A percentile compares a stretch with the other conserved stretches of the same genome.
Evolutionary conservation across 2,888 invertebrate genomes (phyloP).

Genomic region (Lottia gigantea): DNA sequence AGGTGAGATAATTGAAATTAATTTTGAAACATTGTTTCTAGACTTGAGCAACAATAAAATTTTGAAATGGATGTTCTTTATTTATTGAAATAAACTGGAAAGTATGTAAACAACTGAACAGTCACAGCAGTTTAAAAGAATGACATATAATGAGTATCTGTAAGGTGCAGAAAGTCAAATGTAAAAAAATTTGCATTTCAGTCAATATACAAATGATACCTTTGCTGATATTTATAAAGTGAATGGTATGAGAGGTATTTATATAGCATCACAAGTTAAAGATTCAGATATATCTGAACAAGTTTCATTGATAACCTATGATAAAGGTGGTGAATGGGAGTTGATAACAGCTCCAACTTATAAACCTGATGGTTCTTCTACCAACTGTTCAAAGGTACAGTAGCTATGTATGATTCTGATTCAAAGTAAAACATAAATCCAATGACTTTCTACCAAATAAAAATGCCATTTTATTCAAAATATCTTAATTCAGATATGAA

Average conservation of each 20-base stretch:
- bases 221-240: constrained; percentile 91
- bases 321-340: constrained; percentile 88
- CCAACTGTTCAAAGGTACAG: constrained; percentile 74
- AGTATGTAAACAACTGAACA: too few relatives aligned
- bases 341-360: constrained; percentile 78
- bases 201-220: constrained; percentile 74
- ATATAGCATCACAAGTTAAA: constrained; percentile 84
- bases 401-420: neutral
- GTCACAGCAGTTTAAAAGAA: too few relatives aligned
- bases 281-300: constrained; percentile 77
- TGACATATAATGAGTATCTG: too few relatives aligned
- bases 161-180: too few relatives aligned
- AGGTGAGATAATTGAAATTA: constrained; percentile 73
- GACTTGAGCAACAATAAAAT: too few relatives aligned
- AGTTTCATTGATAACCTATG: constrained; percentile 83
- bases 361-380: constrained; percentile 76
- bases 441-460: too few relatives aligned
- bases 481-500: too few relatives aligned
- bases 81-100: too few relatives aligned
- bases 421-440: neutral
- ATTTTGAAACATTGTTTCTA: too few relatives aligned
- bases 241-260: constrained; percentile 86
- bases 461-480: too few relatives aligned
- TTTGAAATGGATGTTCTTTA: too few relatives aligned
- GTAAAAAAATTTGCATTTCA: constrained; percentile 66